phyloP scores from a whole-genome alignment of 1,140 invertebrate genomes.

The Drosophila orena region DNA sequence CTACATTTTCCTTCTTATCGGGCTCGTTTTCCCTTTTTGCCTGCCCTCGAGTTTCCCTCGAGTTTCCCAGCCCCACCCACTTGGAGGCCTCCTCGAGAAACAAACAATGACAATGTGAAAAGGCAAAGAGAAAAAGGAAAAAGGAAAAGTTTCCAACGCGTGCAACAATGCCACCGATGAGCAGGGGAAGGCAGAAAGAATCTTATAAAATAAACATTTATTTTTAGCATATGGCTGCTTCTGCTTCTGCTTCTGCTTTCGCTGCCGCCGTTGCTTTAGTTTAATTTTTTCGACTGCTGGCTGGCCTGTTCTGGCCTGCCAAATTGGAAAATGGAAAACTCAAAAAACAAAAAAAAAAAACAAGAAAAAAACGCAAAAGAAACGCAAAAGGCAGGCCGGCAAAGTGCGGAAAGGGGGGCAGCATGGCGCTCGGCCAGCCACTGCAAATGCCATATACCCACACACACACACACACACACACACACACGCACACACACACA shows the following conservation, averaged over 20 bases:
- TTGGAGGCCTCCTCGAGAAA: neutral
- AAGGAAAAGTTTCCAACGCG: slow-evolving; percentile 25
- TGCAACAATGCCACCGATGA: slow-evolving; percentile 24
- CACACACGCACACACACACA: no score
- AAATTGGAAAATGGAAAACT: slow-evolving; percentile 75
- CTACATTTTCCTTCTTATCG: slow-evolving; percentile 25
- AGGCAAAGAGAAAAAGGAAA: neutral
- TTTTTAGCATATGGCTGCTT: slow-evolving; percentile 64
- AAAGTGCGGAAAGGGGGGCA: neutral
- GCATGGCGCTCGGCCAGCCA: slow-evolving; percentile 40
- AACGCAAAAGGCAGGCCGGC: slow-evolving; percentile 35
- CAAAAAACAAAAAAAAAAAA: slow-evolving; percentile 5
- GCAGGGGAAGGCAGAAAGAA: slow-evolving; percentile 34
- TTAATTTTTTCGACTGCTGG: slow-evolving; percentile 34
- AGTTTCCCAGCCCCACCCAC: neutral
- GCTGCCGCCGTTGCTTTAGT: slow-evolving; percentile 36
- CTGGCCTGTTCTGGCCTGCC: slow-evolving; percentile 16
- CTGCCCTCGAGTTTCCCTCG: neutral
- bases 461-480: no score
- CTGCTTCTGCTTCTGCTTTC: slow-evolving; percentile 12
- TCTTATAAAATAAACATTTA: slow-evolving; percentile 83
- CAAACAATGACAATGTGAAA: slow-evolving; percentile 64
- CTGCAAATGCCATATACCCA: slow-evolving; percentile 23
- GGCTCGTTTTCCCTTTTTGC: slow-evolving; percentile 13
- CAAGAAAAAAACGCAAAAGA: neutral